A percentile compares a stretch with the other conserved stretches of the same genome.
These are phyloP conservation scores for Melanostoma mellinum DNA, from an alignment of 2,888 invertebrate genomes.

Conservation along the genomic window DNA sequence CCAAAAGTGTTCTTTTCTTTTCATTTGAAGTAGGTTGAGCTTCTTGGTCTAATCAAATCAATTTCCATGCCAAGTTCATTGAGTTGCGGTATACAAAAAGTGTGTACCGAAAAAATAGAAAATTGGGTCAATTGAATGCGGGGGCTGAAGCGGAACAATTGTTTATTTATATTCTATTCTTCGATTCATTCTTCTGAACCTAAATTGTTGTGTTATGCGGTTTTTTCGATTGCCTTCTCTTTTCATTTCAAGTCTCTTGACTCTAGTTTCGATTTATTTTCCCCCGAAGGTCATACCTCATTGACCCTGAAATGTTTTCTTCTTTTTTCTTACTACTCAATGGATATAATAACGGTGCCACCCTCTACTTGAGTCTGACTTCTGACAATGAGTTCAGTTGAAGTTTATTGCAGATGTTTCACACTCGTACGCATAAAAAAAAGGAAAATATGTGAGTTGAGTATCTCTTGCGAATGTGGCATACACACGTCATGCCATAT, in stretches of 20 bases:
- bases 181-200: slow-evolving; percentile 4
- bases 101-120: slow-evolving; percentile 22
- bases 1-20: slow-evolving; percentile 17
- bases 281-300: slow-evolving; percentile 63
- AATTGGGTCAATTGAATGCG: slow-evolving; percentile 68
- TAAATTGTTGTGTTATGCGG: slow-evolving; percentile 38
- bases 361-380: not conserved
- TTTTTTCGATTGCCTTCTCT: slow-evolving; percentile 53
- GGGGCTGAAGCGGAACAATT: slow-evolving; percentile 69
- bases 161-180: slow-evolving; percentile 65
- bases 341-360: not conserved
- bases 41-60: slow-evolving; percentile 51
- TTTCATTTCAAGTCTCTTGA: slow-evolving; percentile 26
- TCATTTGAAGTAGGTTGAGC: not conserved
- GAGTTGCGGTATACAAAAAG: slow-evolving; percentile 56
- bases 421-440: slow-evolving; percentile 1
- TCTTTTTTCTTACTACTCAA: slow-evolving; percentile 21
- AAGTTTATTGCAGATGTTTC: slow-evolving; percentile 61
- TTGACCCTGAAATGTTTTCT: slow-evolving; percentile 63
- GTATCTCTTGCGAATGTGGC: slow-evolving; percentile 33
- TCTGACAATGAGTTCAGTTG: not conserved
- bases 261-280: slow-evolving; percentile 7
- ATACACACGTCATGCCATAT: slow-evolving; percentile 42
- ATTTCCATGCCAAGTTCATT: slow-evolving; percentile 65
- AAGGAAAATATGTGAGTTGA: not conserved